Evolutionary conservation across 2,888 invertebrate species (phyloP).

Genomic region (Metalampra italica): DNA sequence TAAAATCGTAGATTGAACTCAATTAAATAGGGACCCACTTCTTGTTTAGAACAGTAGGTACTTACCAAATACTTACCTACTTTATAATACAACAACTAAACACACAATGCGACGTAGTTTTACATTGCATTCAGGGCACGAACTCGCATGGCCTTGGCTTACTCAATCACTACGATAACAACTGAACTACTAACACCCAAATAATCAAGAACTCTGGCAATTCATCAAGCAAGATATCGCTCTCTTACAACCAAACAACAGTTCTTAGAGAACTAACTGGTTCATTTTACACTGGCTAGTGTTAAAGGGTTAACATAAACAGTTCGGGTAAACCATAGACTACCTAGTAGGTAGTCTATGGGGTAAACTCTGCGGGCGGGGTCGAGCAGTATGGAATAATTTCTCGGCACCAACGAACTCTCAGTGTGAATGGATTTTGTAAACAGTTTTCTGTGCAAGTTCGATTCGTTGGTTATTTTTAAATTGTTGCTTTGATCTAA

Average conservation of each 20-base stretch:
- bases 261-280: background rate
- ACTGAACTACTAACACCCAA: constrained; percentile 26
- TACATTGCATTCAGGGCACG: constrained; percentile 43
- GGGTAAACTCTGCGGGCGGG: constrained; percentile 4
- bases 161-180: constrained; percentile 41
- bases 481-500: too few species aligned
- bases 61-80: too few species aligned
- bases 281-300: constrained; percentile 7
- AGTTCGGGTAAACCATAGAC: constrained; percentile 8
- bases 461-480: background rate
- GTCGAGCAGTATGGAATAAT: constrained; percentile 10
- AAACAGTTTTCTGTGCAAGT: background rate
- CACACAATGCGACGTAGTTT: constrained; percentile 19
- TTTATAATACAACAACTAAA: background rate
- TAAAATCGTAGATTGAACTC: background rate
- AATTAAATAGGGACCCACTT: background rate
- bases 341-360: too few species aligned
- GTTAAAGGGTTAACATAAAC: constrained; percentile 9
- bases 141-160: constrained; percentile 38
- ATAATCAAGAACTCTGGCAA: constrained; percentile 11
- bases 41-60: background rate
- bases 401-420: background rate
- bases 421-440: background rate
- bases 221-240: constrained; percentile 3
- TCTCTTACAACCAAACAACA: constrained; percentile 2